Base-by-base conservation (phyloP, 2,113 vertebrate species). In the Heliornis fulica region DNA sequence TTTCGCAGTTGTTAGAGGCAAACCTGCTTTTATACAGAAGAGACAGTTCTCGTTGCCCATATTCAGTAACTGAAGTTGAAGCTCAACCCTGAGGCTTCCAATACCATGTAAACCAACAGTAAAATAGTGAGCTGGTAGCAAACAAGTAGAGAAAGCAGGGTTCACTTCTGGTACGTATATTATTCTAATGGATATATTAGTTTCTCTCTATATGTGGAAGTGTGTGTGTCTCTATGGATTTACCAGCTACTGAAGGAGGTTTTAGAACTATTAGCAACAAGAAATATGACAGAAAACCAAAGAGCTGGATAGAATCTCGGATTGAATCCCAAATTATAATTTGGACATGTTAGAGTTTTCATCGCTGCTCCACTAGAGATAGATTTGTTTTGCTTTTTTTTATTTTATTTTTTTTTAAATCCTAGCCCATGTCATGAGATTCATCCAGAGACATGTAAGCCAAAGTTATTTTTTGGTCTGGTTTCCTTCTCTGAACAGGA, bases 1-100 rank as follows among this genome's bases (percentile, higher is more conserved):
- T 25, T 69, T 12, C n/a, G n/a, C 0, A 0, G n/a, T 65, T 2
- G 0, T 40, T 65, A 34, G 60, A 64, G 45, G 43, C 19, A 87
- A 79, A 50, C 28, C 7, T 74, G 34, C 34, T 53, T 69, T 50
- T 22, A 15, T 23, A 32, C 17, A 11, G 38, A 48, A 8, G 36
- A 70, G 51, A 13, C 28, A 70, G 45, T 32, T 65, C 13, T 59
- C 25, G 6, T 43, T 87, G 77, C 14, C 34, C 15, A 3, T 34
- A 43, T 48, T 20, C 60, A 63, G 26, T 48, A 64, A 43, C 43
- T 70, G 56, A 74, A 82, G 31, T 26, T 53, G 71, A 83, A 83
- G 32, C 51, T 70, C 14, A 48, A 3, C 7, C 14, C 31, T 54
- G 61, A 59, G 43, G 26, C 43, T 74, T 64, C 31, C 57, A 59